A percentile compares a stretch with the other conserved stretches of the same genome.
These are phyloP conservation scores for Araneus ventricosus DNA, from an alignment of 1,140 invertebrate species.

Conservation along the genomic window DNA sequence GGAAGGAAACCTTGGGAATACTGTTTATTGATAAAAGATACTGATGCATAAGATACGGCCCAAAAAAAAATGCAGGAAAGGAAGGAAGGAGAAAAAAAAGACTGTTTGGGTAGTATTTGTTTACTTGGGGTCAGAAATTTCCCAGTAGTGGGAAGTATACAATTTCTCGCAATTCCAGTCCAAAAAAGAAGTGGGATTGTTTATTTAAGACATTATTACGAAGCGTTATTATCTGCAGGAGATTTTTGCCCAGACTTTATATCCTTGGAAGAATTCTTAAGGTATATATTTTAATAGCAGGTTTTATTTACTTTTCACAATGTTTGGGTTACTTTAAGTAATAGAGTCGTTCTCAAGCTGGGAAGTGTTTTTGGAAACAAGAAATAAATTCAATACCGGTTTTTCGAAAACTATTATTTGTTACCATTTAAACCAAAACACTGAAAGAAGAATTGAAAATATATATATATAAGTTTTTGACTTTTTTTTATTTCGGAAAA, in stretches of 20 bases:
- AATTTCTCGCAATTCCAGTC: neutral
- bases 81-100: too few species aligned
- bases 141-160: neutral
- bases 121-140: neutral
- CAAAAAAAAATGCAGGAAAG: neutral
- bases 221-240: neutral
- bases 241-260: neutral
- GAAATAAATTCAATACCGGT: too few species aligned
- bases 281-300: neutral
- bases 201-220: neutral
- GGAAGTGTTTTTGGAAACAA: too few species aligned
- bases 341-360: too few species aligned
- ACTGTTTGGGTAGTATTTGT: neutral
- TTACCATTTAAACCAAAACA: too few species aligned
- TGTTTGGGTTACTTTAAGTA: neutral
- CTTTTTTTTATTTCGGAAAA: too few species aligned
- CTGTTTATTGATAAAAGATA: constrained; percentile 8
- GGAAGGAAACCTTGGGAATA: neutral
- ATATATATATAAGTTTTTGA: too few species aligned
- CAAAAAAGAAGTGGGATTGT: neutral
- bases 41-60: too few species aligned
- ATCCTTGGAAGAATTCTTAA: neutral
- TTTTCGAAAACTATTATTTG: too few species aligned
- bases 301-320: neutral
- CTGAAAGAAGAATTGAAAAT: too few species aligned